Conservation (phyloP, 1,140 invertebrate genomes). For the Drosophila pallidifrons region DNA sequence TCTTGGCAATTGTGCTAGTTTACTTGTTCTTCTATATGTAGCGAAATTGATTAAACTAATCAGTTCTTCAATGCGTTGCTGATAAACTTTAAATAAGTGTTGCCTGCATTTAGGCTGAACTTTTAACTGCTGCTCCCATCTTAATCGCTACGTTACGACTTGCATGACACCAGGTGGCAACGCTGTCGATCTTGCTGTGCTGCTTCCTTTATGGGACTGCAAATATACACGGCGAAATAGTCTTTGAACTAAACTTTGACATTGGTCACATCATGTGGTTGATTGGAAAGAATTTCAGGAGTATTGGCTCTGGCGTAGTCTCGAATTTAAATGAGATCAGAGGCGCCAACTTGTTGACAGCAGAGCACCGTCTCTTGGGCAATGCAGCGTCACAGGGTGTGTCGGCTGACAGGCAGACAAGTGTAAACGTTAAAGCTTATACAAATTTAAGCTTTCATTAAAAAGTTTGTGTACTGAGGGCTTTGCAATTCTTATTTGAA, state of each 20-base stretch:
- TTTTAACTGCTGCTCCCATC: conserved; percentile 1
- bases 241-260: not conserved
- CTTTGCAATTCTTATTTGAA: not conserved
- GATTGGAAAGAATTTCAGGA: not conserved
- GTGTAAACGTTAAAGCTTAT: not conserved
- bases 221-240: not conserved
- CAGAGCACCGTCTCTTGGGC: not conserved
- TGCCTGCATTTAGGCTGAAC: conserved; percentile 12
- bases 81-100: not conserved
- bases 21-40: conserved; percentile 2
- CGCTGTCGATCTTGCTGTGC: not conserved
- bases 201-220: not conserved
- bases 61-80: not conserved
- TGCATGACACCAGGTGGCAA: conserved; percentile 7
- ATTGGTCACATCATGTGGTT: not conserved
- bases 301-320: not conserved
- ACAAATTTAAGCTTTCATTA: not conserved
- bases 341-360: too few relatives aligned
- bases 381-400: not conserved
- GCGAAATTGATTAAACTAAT: not conserved
- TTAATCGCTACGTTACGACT: not conserved
- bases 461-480: not conserved
- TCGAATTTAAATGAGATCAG: too few relatives aligned
- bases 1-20: conserved; percentile 5
- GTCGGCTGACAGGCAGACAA: not conserved